Conservation (phyloP, 2,888 invertebrate species). For the Tridacna crocea region DNA sequence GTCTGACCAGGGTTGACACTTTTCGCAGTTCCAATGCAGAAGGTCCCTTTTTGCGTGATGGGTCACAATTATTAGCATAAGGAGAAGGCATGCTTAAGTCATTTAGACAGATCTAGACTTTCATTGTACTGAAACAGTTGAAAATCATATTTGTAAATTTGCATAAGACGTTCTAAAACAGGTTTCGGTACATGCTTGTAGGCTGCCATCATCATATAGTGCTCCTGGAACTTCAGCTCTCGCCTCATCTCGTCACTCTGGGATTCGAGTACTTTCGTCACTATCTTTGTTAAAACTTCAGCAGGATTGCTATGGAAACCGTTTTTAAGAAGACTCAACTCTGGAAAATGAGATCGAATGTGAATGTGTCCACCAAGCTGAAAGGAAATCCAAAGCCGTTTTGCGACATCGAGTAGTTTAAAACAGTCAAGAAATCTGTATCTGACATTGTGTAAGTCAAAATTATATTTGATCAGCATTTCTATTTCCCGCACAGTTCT, state of each 20-base stretch:
- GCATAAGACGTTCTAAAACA: constrained; percentile 35
- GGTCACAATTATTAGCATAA: no score
- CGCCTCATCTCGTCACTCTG: not conserved
- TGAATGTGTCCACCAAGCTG: constrained; percentile 64
- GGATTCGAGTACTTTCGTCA: not conserved
- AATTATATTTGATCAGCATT: constrained; percentile 54
- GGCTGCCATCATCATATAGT: constrained; percentile 41
- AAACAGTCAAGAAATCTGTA: constrained; percentile 36
- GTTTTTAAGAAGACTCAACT: not conserved
- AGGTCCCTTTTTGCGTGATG: no score
- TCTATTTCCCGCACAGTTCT: constrained; percentile 43
- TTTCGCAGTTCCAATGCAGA: no score
- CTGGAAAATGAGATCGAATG: constrained; percentile 22
- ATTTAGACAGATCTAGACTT: not conserved
- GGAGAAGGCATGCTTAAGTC: no score
- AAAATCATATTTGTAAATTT: constrained; percentile 60
- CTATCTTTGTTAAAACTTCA: not conserved
- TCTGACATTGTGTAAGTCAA: constrained; percentile 27
- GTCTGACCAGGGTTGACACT: no score
- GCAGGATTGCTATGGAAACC: not conserved
- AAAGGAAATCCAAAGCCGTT: constrained; percentile 57
- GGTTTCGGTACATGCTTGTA: constrained; percentile 39
- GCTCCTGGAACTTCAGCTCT: constrained; percentile 32
- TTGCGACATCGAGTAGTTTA: constrained; percentile 38
- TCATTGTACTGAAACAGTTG: constrained; percentile 57